Conservation (phyloP, 2,113 vertebrate species). For the Ivindomyrus marchei region DNA sequence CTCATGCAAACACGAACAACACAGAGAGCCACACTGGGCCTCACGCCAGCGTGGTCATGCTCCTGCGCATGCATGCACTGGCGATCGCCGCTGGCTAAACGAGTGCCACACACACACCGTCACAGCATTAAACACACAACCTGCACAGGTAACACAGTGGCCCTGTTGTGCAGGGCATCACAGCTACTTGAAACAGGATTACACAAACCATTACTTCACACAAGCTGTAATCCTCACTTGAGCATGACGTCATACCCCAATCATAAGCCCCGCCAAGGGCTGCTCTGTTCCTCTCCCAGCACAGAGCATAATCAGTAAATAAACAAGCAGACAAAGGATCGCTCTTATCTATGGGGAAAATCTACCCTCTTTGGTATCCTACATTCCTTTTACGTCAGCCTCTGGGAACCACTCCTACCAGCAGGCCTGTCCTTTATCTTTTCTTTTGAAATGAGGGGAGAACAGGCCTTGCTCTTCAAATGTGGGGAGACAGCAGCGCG, state of each 20-base stretch:
- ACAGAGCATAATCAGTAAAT: slow-evolving; percentile 1
- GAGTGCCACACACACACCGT: background rate
- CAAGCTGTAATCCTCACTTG: slow-evolving; percentile 12
- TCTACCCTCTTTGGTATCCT: slow-evolving; percentile 17
- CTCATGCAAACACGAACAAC: background rate
- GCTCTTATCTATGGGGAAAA: background rate
- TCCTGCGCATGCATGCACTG: background rate
- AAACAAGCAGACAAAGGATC: slow-evolving; percentile 11
- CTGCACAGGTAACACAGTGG: slow-evolving; percentile 27
- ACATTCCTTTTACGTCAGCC: slow-evolving; percentile 9
- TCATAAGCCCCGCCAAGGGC: slow-evolving; percentile 15
- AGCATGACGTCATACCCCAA: slow-evolving; percentile 16
- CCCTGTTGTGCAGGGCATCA: background rate
- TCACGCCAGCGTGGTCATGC: background rate
- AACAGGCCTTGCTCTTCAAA: background rate
- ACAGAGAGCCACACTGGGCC: background rate
- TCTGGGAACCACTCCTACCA: slow-evolving; percentile 1
- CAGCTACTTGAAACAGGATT: background rate
- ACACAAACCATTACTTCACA: slow-evolving; percentile 21
- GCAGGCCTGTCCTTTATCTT: background rate
- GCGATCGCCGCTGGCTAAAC: background rate
- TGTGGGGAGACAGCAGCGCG: background rate
- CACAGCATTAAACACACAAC: slow-evolving; percentile 31
- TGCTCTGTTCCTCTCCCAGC: slow-evolving; percentile 9
- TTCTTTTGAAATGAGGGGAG: background rate